Evolutionary conservation across 2,888 invertebrate genomes (phyloP).

Genomic region (Junonia oenone): DNA sequence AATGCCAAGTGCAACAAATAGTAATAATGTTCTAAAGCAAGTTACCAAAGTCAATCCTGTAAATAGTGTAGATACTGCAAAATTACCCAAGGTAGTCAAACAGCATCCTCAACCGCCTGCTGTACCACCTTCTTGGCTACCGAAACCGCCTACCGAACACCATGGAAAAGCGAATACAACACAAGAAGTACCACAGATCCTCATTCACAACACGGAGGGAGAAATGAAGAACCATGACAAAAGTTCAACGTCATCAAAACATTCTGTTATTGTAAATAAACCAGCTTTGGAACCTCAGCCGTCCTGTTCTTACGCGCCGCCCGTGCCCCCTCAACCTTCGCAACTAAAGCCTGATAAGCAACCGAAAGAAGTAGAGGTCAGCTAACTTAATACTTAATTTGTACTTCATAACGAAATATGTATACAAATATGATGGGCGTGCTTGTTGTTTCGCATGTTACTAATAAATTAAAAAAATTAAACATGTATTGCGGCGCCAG

Average conservation of each 20-base stretch:
- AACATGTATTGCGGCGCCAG: conserved; percentile 56
- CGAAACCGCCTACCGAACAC: conserved; percentile 31
- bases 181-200: conserved; percentile 53
- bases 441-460: not conserved
- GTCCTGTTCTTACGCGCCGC: conserved; percentile 61
- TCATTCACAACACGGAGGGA: conserved; percentile 52
- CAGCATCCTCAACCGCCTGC: conserved; percentile 60
- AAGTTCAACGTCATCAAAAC: conserved; percentile 42
- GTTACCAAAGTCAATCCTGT: conserved; percentile 29
- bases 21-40: conserved; percentile 25
- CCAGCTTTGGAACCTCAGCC: conserved; percentile 51
- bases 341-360: conserved; percentile 60
- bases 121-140: conserved; percentile 66
- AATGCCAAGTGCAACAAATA: conserved; percentile 10
- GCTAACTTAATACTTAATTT: conserved; percentile 36
- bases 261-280: conserved; percentile 37
- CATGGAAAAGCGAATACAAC: conserved; percentile 33
- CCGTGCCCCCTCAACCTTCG: conserved; percentile 38
- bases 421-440: not conserved
- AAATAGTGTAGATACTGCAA: conserved; percentile 34
- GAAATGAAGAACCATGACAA: conserved; percentile 40
- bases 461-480: conserved; percentile 35
- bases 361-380: conserved; percentile 75
- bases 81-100: conserved; percentile 35
- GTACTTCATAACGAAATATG: not conserved